A percentile compares a stretch with the other conserved stretches of the same genome.
Conservation (phyloP, 2,888 invertebrate species). For the Drosophila sordidula region DNA sequence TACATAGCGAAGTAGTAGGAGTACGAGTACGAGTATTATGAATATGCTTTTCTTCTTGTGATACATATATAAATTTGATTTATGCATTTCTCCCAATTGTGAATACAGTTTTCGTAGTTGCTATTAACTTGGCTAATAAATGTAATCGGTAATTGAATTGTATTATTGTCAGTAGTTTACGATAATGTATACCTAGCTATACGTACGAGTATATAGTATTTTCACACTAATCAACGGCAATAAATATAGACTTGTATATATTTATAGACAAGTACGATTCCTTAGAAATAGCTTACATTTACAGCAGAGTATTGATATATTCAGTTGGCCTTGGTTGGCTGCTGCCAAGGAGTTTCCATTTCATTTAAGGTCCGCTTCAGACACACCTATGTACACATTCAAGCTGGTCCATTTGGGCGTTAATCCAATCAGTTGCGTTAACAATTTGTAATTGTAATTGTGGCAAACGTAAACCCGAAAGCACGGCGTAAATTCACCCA, state of each 20-base stretch:
- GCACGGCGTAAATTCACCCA: conserved; percentile 8
- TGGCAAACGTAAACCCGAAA: conserved; percentile 44
- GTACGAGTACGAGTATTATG: conserved; percentile 23
- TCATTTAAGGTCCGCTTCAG: not conserved
- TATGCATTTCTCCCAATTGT: conserved; percentile 29
- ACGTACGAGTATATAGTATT: conserved; percentile 7
- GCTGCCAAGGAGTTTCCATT: not conserved
- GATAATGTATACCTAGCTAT: conserved; percentile 56
- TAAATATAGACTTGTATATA: conserved; percentile 21
- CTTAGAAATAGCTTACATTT: conserved; percentile 31
- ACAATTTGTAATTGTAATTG: conserved; percentile 74
- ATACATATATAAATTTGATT: conserved; percentile 67
- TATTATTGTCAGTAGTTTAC: conserved; percentile 85
- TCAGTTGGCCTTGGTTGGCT: not conserved
- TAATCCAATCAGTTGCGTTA: conserved; percentile 59
- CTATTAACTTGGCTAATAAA: conserved; percentile 50
- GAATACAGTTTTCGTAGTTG: conserved; percentile 18
- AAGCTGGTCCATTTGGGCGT: conserved; percentile 12
- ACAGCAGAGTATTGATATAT: conserved; percentile 19
- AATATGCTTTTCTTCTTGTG: conserved; percentile 5
- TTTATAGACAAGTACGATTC: conserved; percentile 12
- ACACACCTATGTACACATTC: conserved; percentile 19
- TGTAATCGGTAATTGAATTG: conserved; percentile 80
- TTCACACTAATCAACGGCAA: conserved; percentile 17
- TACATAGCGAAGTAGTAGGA: conserved; percentile 18